Evolutionary conservation across 2,888 invertebrate species (phyloP).

Genomic region (Mesorhabditis belari): DNA sequence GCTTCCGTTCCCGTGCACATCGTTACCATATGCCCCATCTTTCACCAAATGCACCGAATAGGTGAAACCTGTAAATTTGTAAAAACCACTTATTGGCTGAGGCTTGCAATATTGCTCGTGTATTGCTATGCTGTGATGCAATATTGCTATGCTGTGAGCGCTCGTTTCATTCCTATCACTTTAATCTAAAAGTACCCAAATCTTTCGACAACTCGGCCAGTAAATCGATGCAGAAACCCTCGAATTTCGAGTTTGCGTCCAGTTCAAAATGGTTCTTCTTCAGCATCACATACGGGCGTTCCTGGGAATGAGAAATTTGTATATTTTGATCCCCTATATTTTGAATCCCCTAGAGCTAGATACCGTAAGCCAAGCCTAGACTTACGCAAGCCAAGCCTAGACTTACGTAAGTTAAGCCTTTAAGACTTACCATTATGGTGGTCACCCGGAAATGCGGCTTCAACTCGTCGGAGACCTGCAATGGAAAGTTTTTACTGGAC

Average conservation of each 20-base stretch:
- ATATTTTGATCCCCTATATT: neutral
- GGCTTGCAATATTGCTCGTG: neutral
- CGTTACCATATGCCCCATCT: conserved; percentile 54
- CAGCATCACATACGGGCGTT: conserved; percentile 56
- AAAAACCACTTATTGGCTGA: neutral
- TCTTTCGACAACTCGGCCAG: conserved; percentile 58
- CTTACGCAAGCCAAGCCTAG: neutral
- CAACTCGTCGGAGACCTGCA: conserved; percentile 47
- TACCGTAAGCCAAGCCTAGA: neutral
- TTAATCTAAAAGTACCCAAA: conserved; percentile 34
- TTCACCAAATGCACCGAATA: conserved; percentile 53
- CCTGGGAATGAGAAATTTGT: conserved; percentile 40
- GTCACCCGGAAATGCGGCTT: conserved; percentile 55
- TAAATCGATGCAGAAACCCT: conserved; percentile 74
- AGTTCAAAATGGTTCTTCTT: conserved; percentile 50
- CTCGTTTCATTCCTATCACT: too few relatives aligned
- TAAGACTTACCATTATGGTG: conserved; percentile 49
- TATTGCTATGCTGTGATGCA: neutral
- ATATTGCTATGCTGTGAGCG: neutral
- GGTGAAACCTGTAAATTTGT: conserved; percentile 40
- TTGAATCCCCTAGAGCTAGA: neutral
- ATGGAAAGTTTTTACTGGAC: too few relatives aligned
- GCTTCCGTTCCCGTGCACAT: conserved; percentile 44
- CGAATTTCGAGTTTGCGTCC: conserved; percentile 65
- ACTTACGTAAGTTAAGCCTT: neutral